Conservation (phyloP, 2,888 invertebrate species). For the Bombyx huttoni region DNA sequence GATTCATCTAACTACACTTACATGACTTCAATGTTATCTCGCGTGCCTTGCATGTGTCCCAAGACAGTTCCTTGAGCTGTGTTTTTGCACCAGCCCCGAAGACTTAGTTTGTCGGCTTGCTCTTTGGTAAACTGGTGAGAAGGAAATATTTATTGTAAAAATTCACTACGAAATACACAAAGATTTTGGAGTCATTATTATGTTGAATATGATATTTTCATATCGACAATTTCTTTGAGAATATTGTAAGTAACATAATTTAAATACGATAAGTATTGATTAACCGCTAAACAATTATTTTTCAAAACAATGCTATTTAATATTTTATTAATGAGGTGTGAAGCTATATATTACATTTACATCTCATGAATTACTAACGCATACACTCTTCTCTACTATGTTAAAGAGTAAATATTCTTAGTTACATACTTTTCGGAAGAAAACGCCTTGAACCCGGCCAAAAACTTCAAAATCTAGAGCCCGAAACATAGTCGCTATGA, state of each 20-base stretch:
- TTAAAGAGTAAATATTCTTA: not conserved
- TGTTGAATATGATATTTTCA: too few relatives aligned
- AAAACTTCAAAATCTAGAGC: slow-evolving; percentile 73
- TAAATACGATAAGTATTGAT: too few relatives aligned
- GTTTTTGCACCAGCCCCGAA: slow-evolving; percentile 83
- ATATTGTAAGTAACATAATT: too few relatives aligned
- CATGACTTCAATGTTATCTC: slow-evolving; percentile 74
- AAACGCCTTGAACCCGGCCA: slow-evolving; percentile 76
- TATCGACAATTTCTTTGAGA: too few relatives aligned
- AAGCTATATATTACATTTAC: too few relatives aligned
- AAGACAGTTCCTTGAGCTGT: slow-evolving; percentile 77
- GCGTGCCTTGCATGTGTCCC: slow-evolving; percentile 77
- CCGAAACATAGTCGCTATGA: slow-evolving; percentile 25
- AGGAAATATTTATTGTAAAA: not conserved
- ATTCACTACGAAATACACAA: too few relatives aligned
- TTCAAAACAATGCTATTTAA: too few relatives aligned
- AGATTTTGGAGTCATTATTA: too few relatives aligned
- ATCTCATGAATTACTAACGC: too few relatives aligned
- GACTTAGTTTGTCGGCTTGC: slow-evolving; percentile 73
- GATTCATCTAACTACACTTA: slow-evolving; percentile 33
- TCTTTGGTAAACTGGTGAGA: slow-evolving; percentile 74
- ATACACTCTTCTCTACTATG: slow-evolving; percentile 10
- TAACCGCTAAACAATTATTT: too few relatives aligned
- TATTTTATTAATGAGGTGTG: too few relatives aligned
- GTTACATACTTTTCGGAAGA: slow-evolving; percentile 71